Percentiles rank a stretch among this genome's conserved stretches.
phyloP scores from a whole-genome alignment of 2,888 invertebrate genomes.

The Crematogaster levior region DNA sequence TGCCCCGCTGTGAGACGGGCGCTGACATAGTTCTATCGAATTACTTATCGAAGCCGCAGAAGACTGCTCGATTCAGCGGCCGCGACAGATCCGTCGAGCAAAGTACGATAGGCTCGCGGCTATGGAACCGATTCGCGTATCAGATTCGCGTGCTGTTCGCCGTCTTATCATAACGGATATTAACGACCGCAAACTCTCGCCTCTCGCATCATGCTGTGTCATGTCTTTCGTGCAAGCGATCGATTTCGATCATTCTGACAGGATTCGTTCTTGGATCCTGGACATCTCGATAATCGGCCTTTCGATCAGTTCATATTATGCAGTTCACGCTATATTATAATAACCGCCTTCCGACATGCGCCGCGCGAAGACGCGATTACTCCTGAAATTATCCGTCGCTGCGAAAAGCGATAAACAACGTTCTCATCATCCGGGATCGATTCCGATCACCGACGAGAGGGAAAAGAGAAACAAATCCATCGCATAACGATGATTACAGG shows the following conservation, averaged over 20 bases:
- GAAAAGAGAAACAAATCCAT: conserved; percentile 38
- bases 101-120: too few species aligned
- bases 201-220: neutral
- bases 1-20: conserved; percentile 54
- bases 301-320: neutral
- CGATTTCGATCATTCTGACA: neutral
- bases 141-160: conserved; percentile 61
- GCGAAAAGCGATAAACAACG: conserved; percentile 2
- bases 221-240: neutral
- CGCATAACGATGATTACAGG: conserved; percentile 57
- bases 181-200: conserved; percentile 49
- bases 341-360: conserved; percentile 5
- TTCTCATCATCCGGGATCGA: neutral
- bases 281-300: conserved; percentile 6
- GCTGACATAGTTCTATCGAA: conserved; percentile 79
- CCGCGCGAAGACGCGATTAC: neutral
- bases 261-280: neutral
- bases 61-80: conserved; percentile 60
- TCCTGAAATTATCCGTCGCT: conserved; percentile 16
- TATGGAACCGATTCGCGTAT: conserved; percentile 61
- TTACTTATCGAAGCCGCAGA: conserved; percentile 77
- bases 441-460: neutral
- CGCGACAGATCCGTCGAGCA: too few species aligned
- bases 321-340: neutral
- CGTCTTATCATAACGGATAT: conserved; percentile 72